A percentile compares a stretch with the other conserved stretches of the same genome.
phyloP scores from a whole-genome alignment of 2,888 invertebrate species.

The Drosophila hamatofila region DNA sequence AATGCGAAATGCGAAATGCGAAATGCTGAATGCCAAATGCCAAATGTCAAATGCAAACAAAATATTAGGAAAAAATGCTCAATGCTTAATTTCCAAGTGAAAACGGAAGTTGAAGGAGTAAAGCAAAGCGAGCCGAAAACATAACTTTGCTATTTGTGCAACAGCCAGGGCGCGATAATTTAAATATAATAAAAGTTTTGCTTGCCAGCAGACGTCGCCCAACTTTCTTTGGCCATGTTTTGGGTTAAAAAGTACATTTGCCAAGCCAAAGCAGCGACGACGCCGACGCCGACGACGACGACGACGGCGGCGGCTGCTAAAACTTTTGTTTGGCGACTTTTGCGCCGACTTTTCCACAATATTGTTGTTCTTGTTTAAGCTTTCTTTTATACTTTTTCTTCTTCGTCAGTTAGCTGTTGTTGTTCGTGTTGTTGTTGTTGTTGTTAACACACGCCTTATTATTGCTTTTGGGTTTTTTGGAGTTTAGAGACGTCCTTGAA shows the following conservation, averaged over 20 bases:
- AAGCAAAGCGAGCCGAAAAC: not conserved
- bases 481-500: constrained; percentile 84
- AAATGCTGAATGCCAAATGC: not conserved
- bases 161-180: constrained; percentile 54
- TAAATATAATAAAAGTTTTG: constrained; percentile 65
- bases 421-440: constrained; percentile 17
- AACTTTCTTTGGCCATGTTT: constrained; percentile 65
- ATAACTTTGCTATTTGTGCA: constrained; percentile 21
- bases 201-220: constrained; percentile 47
- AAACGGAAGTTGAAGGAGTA: constrained; percentile 40
- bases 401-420: too few relatives aligned
- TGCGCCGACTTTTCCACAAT: constrained; percentile 63
- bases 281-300: constrained; percentile 38
- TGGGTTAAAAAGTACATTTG: constrained; percentile 63
- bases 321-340: constrained; percentile 75
- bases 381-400: constrained; percentile 23
- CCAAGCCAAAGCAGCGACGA: constrained; percentile 37
- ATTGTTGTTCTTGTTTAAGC: constrained; percentile 34
- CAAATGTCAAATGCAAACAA: not conserved
- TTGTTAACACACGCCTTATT: constrained; percentile 53
- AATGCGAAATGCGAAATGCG: not conserved
- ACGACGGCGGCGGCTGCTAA: constrained; percentile 59
- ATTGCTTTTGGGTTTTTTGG: constrained; percentile 57
- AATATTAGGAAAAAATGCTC: not conserved
- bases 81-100: constrained; percentile 43